These are phyloP conservation scores for Eumeta japonica DNA, from an alignment of 1,140 invertebrate species.

Conservation along the genomic window DNA sequence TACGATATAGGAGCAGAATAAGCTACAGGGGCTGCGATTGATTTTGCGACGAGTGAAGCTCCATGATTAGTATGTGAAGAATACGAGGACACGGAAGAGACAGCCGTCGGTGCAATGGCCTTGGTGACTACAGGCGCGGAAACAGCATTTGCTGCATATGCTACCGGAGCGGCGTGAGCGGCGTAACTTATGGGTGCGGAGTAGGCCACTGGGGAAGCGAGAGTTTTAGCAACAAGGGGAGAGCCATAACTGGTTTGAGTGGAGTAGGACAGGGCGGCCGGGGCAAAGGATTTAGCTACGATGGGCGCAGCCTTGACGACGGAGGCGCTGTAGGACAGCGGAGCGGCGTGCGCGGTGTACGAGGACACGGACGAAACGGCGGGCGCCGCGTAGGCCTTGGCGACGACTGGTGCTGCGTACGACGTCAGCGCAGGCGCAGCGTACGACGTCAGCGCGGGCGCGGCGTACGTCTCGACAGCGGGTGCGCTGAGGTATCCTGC, in stretches of 20 bases:
- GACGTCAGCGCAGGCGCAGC: slow-evolving; percentile 2
- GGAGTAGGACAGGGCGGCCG: slow-evolving; percentile 4
- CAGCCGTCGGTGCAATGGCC: slow-evolving; percentile 6
- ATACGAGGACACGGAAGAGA: not conserved
- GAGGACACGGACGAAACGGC: slow-evolving; percentile 6
- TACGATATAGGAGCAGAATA: slow-evolving; percentile 22
- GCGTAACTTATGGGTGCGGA: slow-evolving; percentile 4
- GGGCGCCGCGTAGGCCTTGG: slow-evolving; percentile 14
- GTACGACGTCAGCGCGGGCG: slow-evolving; percentile 11
- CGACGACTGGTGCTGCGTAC: slow-evolving; percentile 17
- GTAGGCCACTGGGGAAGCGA: slow-evolving; percentile 15
- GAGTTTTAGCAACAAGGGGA: not conserved
- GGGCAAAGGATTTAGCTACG: slow-evolving; percentile 2
- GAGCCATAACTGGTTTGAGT: slow-evolving; percentile 5
- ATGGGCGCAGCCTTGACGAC: slow-evolving; percentile 4
- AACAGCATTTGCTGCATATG: slow-evolving; percentile 16
- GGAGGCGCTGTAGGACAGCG: not conserved
- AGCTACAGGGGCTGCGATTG: no score
- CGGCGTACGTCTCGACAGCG: slow-evolving; percentile 20
- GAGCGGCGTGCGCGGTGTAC: slow-evolving; percentile 12
- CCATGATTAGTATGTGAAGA: slow-evolving; percentile 2
- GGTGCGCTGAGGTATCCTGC: no score
- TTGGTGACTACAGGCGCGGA: slow-evolving; percentile 10
- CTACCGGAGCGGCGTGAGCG: not conserved
- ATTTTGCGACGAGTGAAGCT: slow-evolving; percentile 13